phyloP scores from a whole-genome alignment of 2,888 invertebrate genomes.

The Drosophila melanosoma region DNA sequence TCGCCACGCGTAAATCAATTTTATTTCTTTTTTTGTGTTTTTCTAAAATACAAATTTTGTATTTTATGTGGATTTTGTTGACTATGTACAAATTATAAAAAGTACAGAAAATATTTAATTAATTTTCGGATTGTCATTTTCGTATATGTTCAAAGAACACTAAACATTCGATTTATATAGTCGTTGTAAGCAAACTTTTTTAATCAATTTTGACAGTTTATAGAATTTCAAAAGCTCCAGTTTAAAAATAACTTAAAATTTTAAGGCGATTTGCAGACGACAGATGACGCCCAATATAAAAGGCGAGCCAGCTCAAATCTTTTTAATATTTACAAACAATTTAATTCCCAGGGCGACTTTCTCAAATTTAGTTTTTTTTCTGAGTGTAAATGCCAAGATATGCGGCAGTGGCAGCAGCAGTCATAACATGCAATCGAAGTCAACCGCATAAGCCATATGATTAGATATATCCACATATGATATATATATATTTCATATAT shows the following conservation, averaged over 20 bases:
- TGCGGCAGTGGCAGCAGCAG: slow-evolving; percentile 8
- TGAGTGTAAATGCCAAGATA: not conserved
- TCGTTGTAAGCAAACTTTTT: not conserved
- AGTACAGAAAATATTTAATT: not conserved
- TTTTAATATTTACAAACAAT: not conserved
- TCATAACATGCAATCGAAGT: slow-evolving; percentile 38
- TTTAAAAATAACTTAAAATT: not conserved
- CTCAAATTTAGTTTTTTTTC: not conserved
- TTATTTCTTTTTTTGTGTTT: not conserved
- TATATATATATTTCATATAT: not conserved
- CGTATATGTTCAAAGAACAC: not conserved
- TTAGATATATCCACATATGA: slow-evolving; percentile 19
- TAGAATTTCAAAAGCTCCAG: not conserved
- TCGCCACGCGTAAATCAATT: not conserved
- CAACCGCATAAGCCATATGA: slow-evolving; percentile 52
- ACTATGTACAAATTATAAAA: not conserved
- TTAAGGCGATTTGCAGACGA: not conserved
- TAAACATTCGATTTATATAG: not conserved
- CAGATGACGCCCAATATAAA: too few species aligned
- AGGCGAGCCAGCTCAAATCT: too few species aligned
- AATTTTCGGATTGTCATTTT: not conserved
- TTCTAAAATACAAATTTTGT: not conserved
- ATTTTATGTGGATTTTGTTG: not conserved
- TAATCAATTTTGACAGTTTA: not conserved
- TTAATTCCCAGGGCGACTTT: not conserved